Percentiles rank a stretch among this genome's conserved stretches.
These are phyloP conservation scores for Chrysopa pallens DNA, from an alignment of 1,140 invertebrate genomes.

Conservation along the genomic window DNA sequence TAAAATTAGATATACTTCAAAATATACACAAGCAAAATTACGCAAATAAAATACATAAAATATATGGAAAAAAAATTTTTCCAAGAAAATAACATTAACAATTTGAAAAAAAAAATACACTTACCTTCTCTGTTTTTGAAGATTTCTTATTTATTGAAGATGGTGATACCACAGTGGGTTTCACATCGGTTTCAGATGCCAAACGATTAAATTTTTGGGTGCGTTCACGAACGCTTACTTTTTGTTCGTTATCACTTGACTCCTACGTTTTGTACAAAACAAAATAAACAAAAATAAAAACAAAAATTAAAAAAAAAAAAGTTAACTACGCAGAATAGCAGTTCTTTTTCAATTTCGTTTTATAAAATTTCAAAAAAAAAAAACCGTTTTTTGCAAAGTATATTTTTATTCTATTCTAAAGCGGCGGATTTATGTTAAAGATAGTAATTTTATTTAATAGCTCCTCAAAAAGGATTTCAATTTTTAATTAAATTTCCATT, in stretches of 20 bases:
- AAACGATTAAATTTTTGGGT: slow-evolving; percentile 84
- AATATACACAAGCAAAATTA: neutral
- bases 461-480: too few relatives aligned
- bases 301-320: neutral
- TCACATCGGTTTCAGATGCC: slow-evolving; percentile 58
- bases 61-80: neutral
- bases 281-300: neutral
- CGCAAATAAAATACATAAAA: neutral
- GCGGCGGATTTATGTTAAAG: too few relatives aligned
- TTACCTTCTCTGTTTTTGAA: slow-evolving; percentile 29
- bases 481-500: too few relatives aligned
- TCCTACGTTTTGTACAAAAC: slow-evolving; percentile 1
- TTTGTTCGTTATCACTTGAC: slow-evolving; percentile 24
- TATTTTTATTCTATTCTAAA: too few relatives aligned
- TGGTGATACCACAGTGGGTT: slow-evolving; percentile 30
- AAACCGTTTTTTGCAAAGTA: too few relatives aligned
- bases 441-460: too few relatives aligned
- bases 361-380: too few relatives aligned
- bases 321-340: too few relatives aligned
- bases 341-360: too few relatives aligned
- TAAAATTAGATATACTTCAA: neutral
- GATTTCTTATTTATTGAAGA: slow-evolving; percentile 11
- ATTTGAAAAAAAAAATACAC: slow-evolving; percentile 21
- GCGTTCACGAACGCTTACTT: slow-evolving; percentile 77
- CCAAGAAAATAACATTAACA: neutral